Percentiles rank a stretch among this genome's conserved stretches.
These are phyloP conservation scores for Ormyrus pomaceus DNA, from an alignment of 2,888 invertebrate genomes.

Conservation along the genomic window DNA sequence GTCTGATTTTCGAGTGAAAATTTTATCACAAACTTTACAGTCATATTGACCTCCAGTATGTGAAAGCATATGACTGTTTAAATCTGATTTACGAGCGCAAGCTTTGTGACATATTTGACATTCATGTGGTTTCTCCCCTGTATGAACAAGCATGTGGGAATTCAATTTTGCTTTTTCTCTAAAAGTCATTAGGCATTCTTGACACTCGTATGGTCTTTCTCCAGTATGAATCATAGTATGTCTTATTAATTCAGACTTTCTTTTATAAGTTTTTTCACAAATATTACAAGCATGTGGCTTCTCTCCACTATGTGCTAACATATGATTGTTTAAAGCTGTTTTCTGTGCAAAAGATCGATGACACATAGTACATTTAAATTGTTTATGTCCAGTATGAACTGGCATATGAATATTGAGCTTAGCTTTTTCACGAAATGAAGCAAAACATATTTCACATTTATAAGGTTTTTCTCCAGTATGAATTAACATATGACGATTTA, in stretches of 20 bases:
- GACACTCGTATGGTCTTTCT: conserved; percentile 72
- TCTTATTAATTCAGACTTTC: conserved; percentile 71
- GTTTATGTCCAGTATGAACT: conserved; percentile 65
- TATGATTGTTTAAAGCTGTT: conserved; percentile 71
- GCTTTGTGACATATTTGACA: conserved; percentile 73
- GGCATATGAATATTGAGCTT: conserved; percentile 66
- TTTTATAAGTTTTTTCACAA: conserved; percentile 72
- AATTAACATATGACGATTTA: conserved; percentile 66
- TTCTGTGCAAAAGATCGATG: conserved; percentile 69
- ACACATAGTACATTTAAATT: conserved; percentile 70
- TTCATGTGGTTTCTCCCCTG: conserved; percentile 72
- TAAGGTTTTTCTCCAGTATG: conserved; percentile 62
- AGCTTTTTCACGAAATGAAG: conserved; percentile 66
- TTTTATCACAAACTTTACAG: conserved; percentile 72
- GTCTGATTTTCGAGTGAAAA: conserved; percentile 72
- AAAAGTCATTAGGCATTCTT: conserved; percentile 73
- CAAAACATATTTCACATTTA: conserved; percentile 68
- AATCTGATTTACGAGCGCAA: conserved; percentile 72
- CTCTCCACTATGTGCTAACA: conserved; percentile 71
- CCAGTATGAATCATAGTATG: conserved; percentile 73
- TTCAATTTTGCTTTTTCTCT: conserved; percentile 72
- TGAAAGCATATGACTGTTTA: conserved; percentile 72
- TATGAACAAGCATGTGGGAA: conserved; percentile 73
- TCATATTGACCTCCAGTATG: conserved; percentile 73
- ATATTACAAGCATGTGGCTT: conserved; percentile 72